A percentile compares a stretch with the other conserved stretches of the same genome.
These are phyloP conservation scores for Patagioenas fasciata DNA, from an alignment of 2,113 vertebrate species.

Conservation along the genomic window DNA sequence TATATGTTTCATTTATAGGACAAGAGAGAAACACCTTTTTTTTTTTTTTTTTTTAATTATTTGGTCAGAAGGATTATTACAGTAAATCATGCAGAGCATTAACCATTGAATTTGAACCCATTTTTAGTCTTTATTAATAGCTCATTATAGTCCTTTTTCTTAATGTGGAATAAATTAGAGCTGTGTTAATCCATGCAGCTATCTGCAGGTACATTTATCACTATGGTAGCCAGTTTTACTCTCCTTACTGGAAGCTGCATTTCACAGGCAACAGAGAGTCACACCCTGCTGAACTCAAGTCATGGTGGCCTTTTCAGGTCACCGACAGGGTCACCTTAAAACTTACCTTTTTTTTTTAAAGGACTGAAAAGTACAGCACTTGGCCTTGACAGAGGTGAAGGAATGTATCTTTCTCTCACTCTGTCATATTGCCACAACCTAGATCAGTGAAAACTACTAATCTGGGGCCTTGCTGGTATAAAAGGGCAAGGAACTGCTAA, in stretches of 20 bases:
- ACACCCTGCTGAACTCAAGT: not conserved
- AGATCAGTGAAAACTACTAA: slow-evolving; percentile 36
- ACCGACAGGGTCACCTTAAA: not conserved
- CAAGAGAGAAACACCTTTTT: not conserved
- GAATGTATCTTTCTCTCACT: not conserved
- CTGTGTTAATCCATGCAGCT: slow-evolving; percentile 37
- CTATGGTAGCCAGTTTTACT: not conserved
- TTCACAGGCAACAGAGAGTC: not conserved
- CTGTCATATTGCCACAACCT: not conserved
- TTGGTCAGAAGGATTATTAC: slow-evolving; percentile 32
- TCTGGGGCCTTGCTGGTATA: slow-evolving; percentile 19
- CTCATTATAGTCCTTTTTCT: slow-evolving; percentile 49
- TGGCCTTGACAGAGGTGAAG: not conserved
- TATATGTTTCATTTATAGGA: not conserved
- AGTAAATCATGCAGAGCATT: slow-evolving; percentile 40
- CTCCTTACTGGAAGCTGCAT: not conserved
- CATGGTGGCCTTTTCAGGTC: slow-evolving; percentile 11
- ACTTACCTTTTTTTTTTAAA: not conserved
- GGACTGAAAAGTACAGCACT: not conserved
- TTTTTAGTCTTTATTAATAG: slow-evolving; percentile 57
- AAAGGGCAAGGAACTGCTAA: slow-evolving; percentile 36
- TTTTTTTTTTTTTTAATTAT: not conserved
- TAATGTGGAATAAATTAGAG: slow-evolving; percentile 52
- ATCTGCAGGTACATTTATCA: slow-evolving; percentile 61
- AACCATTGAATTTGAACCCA: slow-evolving; percentile 38